Evolutionary conservation across 2,113 vertebrate genomes (phyloP), one percentile per base, ranked within the genome.

Genomic region (Entosphenus tridentatus): DNA sequence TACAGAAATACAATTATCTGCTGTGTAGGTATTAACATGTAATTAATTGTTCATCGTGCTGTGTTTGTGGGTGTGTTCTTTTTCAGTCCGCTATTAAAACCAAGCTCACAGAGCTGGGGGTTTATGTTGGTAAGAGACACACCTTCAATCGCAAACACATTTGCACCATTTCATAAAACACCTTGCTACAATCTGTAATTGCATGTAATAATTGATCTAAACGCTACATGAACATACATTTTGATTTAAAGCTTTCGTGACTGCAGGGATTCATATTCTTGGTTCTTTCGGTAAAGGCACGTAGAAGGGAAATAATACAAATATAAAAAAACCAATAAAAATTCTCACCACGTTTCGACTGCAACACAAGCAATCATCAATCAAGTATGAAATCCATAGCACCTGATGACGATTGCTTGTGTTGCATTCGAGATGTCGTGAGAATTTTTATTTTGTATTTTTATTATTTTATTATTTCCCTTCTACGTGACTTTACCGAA

Each of bases 101-200:
- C 62, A 97, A 97, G 76, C 78, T 97, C 57, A 91, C 96, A 73
- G 93, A 97, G 75, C 83, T 97, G 12, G 91, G 91, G 57, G 91
- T 91, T 59, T 96, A 97, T 72, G 88, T 96, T 2, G 93, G 93
- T 97, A 83, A 10, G 57, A 12, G 62, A 54, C 57, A 57, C 16
- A 69, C 58, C 17, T 67, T 56, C 11, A 39, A 56, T 58, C 18
- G 12, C 65, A n/a, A 17, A 14, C 18, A 62, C 55, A 14, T 13
- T 62, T 11, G 55, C 12, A 70, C 56, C 65, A 11, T 21, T 56
- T 58, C 14, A 65, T 56, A 13, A 55, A 12, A 13, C 67, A 62
- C 9, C 67, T 54, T 55, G 10, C 14, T 5, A 10, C 55, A 39
- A 13, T 16, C 18, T 84, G 90, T 82, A 75, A 55, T 56, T 21